Conservation (phyloP, 2,888 invertebrate species). For the Ornithoptera alexandrae region DNA sequence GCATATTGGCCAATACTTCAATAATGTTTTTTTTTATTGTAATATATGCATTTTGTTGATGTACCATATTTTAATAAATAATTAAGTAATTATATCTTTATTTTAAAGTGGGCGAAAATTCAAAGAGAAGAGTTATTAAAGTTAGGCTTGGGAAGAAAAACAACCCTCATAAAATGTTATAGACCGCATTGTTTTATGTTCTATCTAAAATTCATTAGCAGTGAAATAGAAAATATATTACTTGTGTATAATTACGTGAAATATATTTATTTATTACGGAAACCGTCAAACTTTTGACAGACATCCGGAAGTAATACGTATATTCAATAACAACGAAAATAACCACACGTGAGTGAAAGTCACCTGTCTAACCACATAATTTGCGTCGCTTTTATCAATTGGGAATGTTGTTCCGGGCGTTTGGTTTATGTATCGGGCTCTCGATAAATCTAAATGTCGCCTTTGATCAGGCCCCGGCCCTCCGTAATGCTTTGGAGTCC, state of each 20-base stretch:
- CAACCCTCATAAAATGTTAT: too few species aligned
- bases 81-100: too few species aligned
- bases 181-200: too few species aligned
- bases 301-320: slow-evolving; percentile 7
- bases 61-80: too few species aligned
- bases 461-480: slow-evolving; percentile 41
- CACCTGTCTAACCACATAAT: slow-evolving; percentile 36
- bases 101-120: too few species aligned
- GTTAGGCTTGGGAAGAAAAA: too few species aligned
- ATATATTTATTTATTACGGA: slow-evolving; percentile 36
- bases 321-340: slow-evolving; percentile 35
- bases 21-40: too few species aligned
- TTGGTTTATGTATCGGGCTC: slow-evolving; percentile 55
- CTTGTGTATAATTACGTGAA: neutral
- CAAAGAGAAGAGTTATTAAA: too few species aligned
- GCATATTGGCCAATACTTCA: too few species aligned
- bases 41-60: too few species aligned
- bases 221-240: too few species aligned
- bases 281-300: slow-evolving; percentile 14
- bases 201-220: too few species aligned
- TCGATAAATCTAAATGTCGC: slow-evolving; percentile 51
- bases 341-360: slow-evolving; percentile 26
- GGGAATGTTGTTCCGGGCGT: slow-evolving; percentile 50
- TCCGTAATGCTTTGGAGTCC: slow-evolving; percentile 30
- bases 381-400: slow-evolving; percentile 51